Conservation (phyloP, 1,140 invertebrate genomes). For the Dinoponera quadriceps region DNA sequence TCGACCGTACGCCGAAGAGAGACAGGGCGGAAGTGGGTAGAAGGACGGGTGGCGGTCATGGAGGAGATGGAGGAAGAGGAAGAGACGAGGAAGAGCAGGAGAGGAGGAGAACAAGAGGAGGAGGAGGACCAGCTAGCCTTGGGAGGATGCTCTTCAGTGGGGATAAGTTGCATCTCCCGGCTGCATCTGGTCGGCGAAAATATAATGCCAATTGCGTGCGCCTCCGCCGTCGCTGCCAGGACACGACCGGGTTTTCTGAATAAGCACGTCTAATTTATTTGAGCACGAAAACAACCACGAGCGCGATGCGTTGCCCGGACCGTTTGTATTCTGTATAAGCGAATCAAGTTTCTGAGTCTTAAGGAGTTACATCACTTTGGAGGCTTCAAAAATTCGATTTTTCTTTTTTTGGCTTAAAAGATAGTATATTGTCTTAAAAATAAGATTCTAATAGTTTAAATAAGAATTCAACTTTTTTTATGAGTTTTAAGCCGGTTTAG, state of each 20-base stretch:
- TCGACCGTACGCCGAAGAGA: slow-evolving; percentile 69
- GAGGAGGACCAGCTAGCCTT: slow-evolving; percentile 47
- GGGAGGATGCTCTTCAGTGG: slow-evolving; percentile 49
- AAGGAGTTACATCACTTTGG: too few relatives aligned
- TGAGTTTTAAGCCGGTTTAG: too few relatives aligned
- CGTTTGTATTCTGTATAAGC: slow-evolving; percentile 35
- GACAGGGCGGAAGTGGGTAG: slow-evolving; percentile 50
- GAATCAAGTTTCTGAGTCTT: too few relatives aligned
- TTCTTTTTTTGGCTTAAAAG: too few relatives aligned
- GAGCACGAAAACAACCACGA: slow-evolving; percentile 14
- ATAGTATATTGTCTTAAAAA: too few relatives aligned
- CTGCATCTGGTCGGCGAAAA: slow-evolving; percentile 53
- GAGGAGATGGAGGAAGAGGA: slow-evolving; percentile 11
- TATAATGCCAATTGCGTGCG: slow-evolving; percentile 57
- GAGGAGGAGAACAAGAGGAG: background rate
- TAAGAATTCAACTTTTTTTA: too few relatives aligned
- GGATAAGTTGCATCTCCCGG: slow-evolving; percentile 57
- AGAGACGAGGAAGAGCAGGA: slow-evolving; percentile 16
- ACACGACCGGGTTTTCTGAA: slow-evolving; percentile 8
- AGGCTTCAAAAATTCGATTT: too few relatives aligned
- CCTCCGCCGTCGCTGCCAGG: background rate
- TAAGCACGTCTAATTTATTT: slow-evolving; percentile 49
- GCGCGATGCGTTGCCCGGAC: slow-evolving; percentile 24
- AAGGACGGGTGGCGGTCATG: background rate
- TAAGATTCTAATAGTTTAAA: too few relatives aligned